Percentiles rank a stretch among this genome's conserved stretches.
phyloP scores from a whole-genome alignment of 2,888 invertebrate species.

The Cryptops parisi region DNA sequence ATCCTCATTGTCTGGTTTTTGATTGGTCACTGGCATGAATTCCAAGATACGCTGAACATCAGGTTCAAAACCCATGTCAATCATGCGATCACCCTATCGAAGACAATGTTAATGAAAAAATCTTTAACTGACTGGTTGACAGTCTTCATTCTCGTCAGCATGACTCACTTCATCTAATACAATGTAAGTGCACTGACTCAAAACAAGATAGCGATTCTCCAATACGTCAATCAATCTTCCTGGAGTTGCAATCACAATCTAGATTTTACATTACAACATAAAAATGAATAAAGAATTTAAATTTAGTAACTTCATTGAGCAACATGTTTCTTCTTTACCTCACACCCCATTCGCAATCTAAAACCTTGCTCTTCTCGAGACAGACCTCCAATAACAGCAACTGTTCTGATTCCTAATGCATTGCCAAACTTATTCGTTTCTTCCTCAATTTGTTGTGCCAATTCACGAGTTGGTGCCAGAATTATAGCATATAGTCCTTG shows the following conservation, averaged over 20 bases:
- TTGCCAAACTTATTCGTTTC: slow-evolving; percentile 96
- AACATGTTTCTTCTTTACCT: slow-evolving; percentile 40
- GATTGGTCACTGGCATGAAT: slow-evolving; percentile 93
- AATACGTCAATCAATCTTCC: slow-evolving; percentile 97
- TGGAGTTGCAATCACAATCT: slow-evolving; percentile 97
- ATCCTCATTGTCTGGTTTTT: slow-evolving; percentile 96
- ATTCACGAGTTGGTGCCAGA: slow-evolving; percentile 96
- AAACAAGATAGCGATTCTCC: slow-evolving; percentile 91
- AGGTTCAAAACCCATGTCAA: slow-evolving; percentile 99
- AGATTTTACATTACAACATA: slow-evolving; percentile 20
- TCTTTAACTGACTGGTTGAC: no score
- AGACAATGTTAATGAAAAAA: no score
- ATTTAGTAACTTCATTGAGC: no score
- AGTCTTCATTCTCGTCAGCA: no score
- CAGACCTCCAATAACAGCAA: slow-evolving; percentile 78
- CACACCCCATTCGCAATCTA: slow-evolving; percentile 87
- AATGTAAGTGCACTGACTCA: slow-evolving; percentile 96
- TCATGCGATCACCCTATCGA: slow-evolving; percentile 99
- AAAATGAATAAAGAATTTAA: not conserved
- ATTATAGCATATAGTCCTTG: slow-evolving; percentile 97
- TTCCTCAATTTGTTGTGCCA: slow-evolving; percentile 99
- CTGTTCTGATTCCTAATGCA: slow-evolving; percentile 80
- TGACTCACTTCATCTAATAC: slow-evolving; percentile 41
- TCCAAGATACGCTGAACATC: slow-evolving; percentile 91
- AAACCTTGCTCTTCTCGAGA: slow-evolving; percentile 98